These are phyloP conservation scores for Psophia crepitans DNA, from an alignment of 2,113 vertebrate genomes.

Conservation along the genomic window DNA sequence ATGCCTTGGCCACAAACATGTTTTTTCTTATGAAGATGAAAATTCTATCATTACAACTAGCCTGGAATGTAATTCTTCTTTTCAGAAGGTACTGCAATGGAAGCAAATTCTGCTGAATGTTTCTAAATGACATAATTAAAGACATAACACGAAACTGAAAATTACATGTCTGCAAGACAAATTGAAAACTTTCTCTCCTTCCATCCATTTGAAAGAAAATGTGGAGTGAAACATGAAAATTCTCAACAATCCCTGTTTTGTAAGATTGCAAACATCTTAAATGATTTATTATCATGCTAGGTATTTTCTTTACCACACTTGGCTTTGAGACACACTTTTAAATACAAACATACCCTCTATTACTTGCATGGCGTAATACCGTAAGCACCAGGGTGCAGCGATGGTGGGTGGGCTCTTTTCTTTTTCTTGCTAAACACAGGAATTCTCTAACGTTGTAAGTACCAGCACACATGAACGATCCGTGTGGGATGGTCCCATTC, in stretches of 20 bases:
- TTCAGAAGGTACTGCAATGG: not conserved
- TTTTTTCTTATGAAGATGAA: not conserved
- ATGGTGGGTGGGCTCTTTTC: constrained; percentile 12
- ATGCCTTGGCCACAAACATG: not conserved
- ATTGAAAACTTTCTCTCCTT: not conserved
- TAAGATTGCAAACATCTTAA: constrained; percentile 6
- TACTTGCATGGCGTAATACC: not conserved
- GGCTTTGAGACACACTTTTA: constrained; percentile 26
- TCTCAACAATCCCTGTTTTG: not conserved
- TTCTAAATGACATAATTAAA: constrained; percentile 14
- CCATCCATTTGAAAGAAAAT: not conserved
- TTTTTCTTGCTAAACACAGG: constrained; percentile 4
- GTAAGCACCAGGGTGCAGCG: not conserved
- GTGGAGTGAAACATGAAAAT: not conserved
- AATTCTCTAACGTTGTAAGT: not conserved
- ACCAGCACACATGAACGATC: not conserved
- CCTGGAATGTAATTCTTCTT: not conserved
- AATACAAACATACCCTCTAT: constrained; percentile 13
- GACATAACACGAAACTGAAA: not conserved
- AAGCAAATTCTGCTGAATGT: not conserved
- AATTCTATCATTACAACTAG: not conserved
- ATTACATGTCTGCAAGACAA: not conserved
- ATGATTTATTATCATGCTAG: constrained; percentile 27
- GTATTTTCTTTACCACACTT: constrained; percentile 52
- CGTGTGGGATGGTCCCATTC: not conserved